These are phyloP conservation scores for Synergus itoensis DNA, from an alignment of 2,888 invertebrate species.

Conservation along the genomic window DNA sequence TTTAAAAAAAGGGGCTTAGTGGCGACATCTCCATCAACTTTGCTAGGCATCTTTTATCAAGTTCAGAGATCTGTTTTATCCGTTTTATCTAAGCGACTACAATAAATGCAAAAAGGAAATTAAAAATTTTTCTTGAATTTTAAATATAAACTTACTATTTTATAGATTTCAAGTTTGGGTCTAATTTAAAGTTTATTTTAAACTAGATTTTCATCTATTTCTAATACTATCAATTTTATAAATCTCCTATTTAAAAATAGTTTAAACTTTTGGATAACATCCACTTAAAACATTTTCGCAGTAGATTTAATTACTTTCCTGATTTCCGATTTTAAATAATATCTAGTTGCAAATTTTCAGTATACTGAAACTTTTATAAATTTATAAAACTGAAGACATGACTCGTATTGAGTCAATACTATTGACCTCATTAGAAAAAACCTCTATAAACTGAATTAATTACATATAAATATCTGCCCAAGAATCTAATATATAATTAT, in stretches of 20 bases:
- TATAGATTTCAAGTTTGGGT: too few species aligned
- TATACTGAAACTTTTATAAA: background rate
- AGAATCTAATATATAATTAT: background rate
- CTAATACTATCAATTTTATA: too few species aligned
- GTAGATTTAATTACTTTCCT: background rate
- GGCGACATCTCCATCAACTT: background rate
- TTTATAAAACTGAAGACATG: background rate
- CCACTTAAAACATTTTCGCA: background rate
- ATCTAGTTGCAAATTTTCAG: background rate
- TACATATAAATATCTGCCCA: background rate
- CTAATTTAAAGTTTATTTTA: too few species aligned
- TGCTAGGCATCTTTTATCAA: background rate
- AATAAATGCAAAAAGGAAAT: background rate
- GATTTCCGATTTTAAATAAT: background rate
- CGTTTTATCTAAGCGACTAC: background rate
- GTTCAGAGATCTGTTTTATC: background rate
- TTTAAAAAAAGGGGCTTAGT: background rate
- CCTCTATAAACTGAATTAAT: background rate
- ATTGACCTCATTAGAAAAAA: background rate
- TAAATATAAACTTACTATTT: too few species aligned
- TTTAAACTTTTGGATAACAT: too few species aligned
- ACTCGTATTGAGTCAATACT: background rate
- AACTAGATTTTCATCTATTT: too few species aligned
- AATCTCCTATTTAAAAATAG: too few species aligned
- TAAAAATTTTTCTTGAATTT: background rate